Conservation (phyloP, 2,888 invertebrate species). For the Pachydiplax longipennis region DNA sequence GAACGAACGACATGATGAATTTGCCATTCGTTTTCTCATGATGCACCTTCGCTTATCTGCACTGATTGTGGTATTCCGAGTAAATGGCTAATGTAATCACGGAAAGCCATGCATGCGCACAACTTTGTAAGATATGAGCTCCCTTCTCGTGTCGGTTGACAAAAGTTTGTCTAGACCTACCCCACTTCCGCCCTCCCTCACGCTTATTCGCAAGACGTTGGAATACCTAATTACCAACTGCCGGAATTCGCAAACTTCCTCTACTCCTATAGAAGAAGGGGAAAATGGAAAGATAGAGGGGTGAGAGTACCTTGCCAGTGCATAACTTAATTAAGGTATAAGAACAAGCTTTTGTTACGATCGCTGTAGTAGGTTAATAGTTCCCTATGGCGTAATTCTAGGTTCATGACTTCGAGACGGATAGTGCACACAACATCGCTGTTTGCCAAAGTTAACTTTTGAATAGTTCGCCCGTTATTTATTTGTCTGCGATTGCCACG, state of each 20-base stretch:
- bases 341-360: constrained; percentile 11
- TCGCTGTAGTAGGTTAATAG: constrained; percentile 17
- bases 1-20: neutral
- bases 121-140: neutral
- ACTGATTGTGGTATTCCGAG: constrained; percentile 1
- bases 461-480: neutral
- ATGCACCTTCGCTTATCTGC: constrained; percentile 2
- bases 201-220: constrained; percentile 23
- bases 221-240: constrained; percentile 31
- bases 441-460: neutral
- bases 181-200: neutral
- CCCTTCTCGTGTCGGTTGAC: constrained; percentile 28
- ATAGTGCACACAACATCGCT: neutral
- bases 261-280: neutral
- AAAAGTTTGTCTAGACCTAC: constrained; percentile 10
- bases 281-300: neutral
- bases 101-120: neutral
- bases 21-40: neutral
- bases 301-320: neutral
- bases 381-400: neutral
- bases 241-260: constrained; percentile 32
- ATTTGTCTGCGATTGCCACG: neutral
- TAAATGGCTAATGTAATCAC: constrained; percentile 35
- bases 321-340: constrained; percentile 32
- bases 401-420: neutral